These are phyloP conservation scores for Polypterus senegalus DNA, from an alignment of 2,113 vertebrate genomes.

Conservation along the genomic window DNA sequence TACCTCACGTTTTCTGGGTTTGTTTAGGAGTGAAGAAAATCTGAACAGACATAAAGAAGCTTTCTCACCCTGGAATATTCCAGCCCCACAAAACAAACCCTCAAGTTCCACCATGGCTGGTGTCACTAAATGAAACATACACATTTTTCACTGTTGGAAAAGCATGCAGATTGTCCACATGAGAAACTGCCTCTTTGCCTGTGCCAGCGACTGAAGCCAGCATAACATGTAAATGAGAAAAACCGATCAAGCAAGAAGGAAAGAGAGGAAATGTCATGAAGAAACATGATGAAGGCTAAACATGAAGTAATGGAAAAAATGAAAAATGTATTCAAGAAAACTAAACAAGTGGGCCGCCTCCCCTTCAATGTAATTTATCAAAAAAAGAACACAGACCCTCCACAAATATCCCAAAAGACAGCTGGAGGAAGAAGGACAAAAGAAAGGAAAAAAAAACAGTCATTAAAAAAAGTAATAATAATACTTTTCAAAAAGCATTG, in stretches of 20 bases:
- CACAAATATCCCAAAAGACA: too few species aligned
- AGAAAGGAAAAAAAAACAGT: too few species aligned
- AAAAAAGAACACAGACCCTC: too few species aligned
- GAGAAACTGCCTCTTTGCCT: background rate
- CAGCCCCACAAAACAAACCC: background rate
- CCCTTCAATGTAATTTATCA: too few species aligned
- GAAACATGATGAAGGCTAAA: background rate
- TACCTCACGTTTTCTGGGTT: slow-evolving; percentile 2
- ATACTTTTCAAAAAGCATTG: background rate
- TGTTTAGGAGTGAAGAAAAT: slow-evolving; percentile 4
- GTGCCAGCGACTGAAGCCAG: background rate
- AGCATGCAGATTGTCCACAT: background rate
- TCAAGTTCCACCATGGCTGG: background rate
- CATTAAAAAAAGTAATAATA: too few species aligned
- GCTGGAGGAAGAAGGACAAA: too few species aligned
- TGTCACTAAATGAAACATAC: background rate
- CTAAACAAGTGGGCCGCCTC: too few species aligned
- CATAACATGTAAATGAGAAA: background rate
- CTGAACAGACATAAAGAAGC: background rate
- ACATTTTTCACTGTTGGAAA: background rate
- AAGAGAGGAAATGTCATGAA: background rate
- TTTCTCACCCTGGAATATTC: background rate
- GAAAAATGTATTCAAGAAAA: background rate
- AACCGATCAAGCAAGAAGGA: background rate
- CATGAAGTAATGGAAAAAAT: background rate